Percentiles rank a stretch among this genome's conserved stretches.
These are phyloP conservation scores for Deroplatys truncata DNA, from an alignment of 2,888 invertebrate genomes.

Conservation along the genomic window DNA sequence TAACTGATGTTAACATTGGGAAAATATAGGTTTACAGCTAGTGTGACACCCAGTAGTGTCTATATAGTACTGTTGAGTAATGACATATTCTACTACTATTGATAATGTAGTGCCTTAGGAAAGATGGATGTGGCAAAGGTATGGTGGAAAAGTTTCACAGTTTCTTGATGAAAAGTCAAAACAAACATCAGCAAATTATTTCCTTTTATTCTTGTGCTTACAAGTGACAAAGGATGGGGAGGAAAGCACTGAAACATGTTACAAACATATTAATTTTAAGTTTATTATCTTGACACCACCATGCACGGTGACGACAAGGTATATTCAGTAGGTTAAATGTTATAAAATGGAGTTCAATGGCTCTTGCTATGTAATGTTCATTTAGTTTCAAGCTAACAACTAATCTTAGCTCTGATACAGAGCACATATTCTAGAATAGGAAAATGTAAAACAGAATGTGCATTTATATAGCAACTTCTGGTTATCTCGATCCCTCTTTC, in stretches of 20 bases:
- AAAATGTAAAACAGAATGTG: background rate
- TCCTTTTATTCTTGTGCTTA: conserved; percentile 1
- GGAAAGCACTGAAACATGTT: background rate
- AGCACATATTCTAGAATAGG: background rate
- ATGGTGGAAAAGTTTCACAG: background rate
- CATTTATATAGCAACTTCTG: background rate
- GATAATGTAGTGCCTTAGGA: too few species aligned
- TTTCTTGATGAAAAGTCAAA: background rate
- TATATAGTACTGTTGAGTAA: too few species aligned
- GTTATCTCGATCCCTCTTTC: background rate
- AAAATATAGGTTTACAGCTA: too few species aligned
- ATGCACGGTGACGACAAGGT: background rate
- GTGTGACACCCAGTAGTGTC: too few species aligned
- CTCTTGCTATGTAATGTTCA: background rate
- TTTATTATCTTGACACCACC: background rate
- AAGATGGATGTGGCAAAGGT: too few species aligned
- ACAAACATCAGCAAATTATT: background rate
- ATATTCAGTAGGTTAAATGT: background rate
- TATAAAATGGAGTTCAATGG: background rate
- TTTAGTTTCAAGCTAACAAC: background rate
- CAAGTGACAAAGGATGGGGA: background rate
- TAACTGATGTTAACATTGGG: too few species aligned
- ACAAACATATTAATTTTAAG: background rate
- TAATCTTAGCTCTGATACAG: background rate
- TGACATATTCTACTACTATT: too few species aligned